These are phyloP conservation scores for Drosophila seguyi DNA, from an alignment of 1,140 invertebrate genomes.

Conservation along the genomic window DNA sequence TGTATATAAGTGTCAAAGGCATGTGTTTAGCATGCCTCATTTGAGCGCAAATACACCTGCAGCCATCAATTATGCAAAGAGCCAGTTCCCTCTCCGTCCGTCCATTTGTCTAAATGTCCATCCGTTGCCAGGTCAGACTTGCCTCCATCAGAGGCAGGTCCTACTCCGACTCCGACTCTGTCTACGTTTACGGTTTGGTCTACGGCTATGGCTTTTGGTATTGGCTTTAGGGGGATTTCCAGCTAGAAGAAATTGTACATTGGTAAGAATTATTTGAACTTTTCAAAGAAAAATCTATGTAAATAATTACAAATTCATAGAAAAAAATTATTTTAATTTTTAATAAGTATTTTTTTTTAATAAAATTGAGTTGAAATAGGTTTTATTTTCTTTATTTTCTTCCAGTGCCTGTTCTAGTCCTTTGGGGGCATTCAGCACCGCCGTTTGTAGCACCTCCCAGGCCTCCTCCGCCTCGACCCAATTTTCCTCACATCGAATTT, in stretches of 20 bases:
- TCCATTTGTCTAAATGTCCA: constrained; percentile 23
- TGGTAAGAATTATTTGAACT: background rate
- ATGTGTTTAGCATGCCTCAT: constrained; percentile 83
- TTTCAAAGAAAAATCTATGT: no score
- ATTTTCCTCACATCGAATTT: constrained; percentile 27
- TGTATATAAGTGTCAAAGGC: constrained; percentile 79
- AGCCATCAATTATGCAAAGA: constrained; percentile 83
- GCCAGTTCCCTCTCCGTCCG: constrained; percentile 44
- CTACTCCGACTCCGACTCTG: constrained; percentile 11
- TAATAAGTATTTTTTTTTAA: background rate
- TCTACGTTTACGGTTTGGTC: constrained; percentile 30
- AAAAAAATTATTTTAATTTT: background rate
- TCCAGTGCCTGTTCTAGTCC: constrained; percentile 4
- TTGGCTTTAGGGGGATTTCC: constrained; percentile 25
- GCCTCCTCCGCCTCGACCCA: constrained; percentile 18
- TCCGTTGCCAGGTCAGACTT: constrained; percentile 12
- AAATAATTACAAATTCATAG: background rate
- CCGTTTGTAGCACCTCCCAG: constrained; percentile 22
- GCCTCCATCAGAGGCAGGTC: background rate
- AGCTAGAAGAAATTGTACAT: constrained; percentile 7
- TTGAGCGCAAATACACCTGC: constrained; percentile 82
- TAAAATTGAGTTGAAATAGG: background rate
- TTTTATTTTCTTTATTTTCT: background rate
- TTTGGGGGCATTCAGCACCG: constrained; percentile 35
- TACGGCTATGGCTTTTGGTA: constrained; percentile 28